Conservation (phyloP, 2,797 vertebrate species). For the Gallirallus australis region DNA sequence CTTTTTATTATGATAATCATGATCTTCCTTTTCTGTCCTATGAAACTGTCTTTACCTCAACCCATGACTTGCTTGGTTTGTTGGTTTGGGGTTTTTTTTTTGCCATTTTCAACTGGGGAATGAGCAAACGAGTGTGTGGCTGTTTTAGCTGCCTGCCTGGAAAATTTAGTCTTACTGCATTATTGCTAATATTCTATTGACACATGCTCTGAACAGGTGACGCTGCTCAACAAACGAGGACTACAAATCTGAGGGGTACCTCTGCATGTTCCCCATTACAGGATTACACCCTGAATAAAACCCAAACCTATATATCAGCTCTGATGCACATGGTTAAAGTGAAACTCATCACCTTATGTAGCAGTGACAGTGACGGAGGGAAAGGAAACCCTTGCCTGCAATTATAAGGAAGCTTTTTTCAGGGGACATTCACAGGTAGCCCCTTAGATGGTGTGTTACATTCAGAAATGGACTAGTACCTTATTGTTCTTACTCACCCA, state of each 20-base stretch:
- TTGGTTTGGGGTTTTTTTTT: no score
- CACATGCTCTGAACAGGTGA: background rate
- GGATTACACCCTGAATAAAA: background rate
- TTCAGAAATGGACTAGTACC: background rate
- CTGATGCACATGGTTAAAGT: background rate
- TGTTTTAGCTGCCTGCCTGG: no score
- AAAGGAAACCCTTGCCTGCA: background rate
- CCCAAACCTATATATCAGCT: background rate
- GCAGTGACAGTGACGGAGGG: background rate
- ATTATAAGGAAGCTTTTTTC: background rate
- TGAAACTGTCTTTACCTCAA: no score
- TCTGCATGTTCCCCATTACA: background rate
- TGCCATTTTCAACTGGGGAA: no score
- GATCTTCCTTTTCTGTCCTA: no score
- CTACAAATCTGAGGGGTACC: background rate
- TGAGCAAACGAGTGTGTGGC: no score
- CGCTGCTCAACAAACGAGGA: background rate
- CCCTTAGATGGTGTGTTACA: background rate
- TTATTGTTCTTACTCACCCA: background rate
- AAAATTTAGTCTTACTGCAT: background rate
- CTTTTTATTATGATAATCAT: no score
- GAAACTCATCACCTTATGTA: background rate
- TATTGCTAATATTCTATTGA: background rate
- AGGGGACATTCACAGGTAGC: background rate
- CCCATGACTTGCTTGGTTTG: no score